Evolutionary conservation across 1,140 invertebrate species (phyloP).

Genomic region (Cephus cinctus): DNA sequence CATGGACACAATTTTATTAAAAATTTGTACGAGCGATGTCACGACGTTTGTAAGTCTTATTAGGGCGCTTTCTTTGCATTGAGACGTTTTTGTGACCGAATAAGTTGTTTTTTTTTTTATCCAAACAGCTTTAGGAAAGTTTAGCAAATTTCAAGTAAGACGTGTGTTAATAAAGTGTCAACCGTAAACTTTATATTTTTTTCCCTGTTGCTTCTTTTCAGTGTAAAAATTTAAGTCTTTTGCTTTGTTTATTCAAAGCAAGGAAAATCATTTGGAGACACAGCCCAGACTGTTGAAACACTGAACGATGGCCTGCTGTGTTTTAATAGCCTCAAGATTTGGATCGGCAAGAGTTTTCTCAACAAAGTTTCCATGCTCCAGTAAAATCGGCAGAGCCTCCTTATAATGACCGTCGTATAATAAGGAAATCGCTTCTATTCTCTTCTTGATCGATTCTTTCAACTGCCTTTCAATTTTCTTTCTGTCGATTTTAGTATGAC

Average conservation of each 20-base stretch:
- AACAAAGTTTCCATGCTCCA: slow-evolving; percentile 39
- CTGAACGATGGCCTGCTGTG: slow-evolving; percentile 52
- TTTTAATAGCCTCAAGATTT: slow-evolving; percentile 47
- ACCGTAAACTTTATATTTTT: background rate
- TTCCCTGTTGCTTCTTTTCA: background rate
- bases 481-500: slow-evolving; percentile 27
- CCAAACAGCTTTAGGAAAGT: too few species aligned
- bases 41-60: too few species aligned
- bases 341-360: slow-evolving; percentile 38
- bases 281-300: slow-evolving; percentile 43
- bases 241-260: background rate
- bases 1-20: too few species aligned
- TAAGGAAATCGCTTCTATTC: slow-evolving; percentile 34
- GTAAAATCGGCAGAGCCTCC: slow-evolving; percentile 38
- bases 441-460: slow-evolving; percentile 36
- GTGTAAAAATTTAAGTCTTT: background rate
- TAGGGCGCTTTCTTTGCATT: too few species aligned
- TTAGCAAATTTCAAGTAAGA: slow-evolving; percentile 1
- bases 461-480: slow-evolving; percentile 31
- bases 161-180: slow-evolving; percentile 1
- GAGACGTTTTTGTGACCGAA: too few species aligned
- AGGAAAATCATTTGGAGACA: background rate
- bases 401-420: slow-evolving; percentile 45
- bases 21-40: too few species aligned
- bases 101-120: background rate